phyloP scores from a whole-genome alignment of 2,113 vertebrate genomes.

The Hyperoodon ampullatus region DNA sequence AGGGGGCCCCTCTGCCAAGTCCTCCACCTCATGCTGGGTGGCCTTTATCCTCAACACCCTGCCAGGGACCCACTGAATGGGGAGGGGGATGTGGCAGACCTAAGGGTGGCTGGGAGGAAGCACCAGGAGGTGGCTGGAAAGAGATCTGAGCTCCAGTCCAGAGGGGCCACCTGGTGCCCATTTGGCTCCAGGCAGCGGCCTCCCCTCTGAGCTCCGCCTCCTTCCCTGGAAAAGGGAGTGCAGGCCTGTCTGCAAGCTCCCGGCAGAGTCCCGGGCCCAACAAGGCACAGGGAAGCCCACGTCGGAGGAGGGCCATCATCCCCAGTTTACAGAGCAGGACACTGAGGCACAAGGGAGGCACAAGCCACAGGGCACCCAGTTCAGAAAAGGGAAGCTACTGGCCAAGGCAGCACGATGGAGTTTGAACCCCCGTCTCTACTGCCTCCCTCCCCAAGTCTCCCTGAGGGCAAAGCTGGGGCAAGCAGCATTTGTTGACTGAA shows the following conservation, averaged over 20 bases:
- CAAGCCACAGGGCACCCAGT: background rate
- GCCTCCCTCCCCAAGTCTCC: background rate
- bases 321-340: background rate
- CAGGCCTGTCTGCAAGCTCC: background rate
- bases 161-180: background rate
- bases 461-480: background rate
- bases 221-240: too few species aligned
- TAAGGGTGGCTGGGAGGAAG: background rate
- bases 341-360: background rate
- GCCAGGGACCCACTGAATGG: background rate
- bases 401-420: background rate
- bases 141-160: background rate
- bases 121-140: background rate
- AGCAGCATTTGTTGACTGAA: background rate
- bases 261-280: background rate
- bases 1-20: background rate
- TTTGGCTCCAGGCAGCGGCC: background rate
- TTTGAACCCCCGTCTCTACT: background rate
- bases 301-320: accelerated
- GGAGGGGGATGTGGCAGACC: background rate
- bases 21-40: accelerated
- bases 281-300: accelerated
- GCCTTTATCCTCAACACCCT: background rate
- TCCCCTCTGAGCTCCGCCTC: background rate
- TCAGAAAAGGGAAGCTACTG: background rate